phyloP scores from a whole-genome alignment of 1,140 invertebrate species.

The Drosophila kohkoa region DNA sequence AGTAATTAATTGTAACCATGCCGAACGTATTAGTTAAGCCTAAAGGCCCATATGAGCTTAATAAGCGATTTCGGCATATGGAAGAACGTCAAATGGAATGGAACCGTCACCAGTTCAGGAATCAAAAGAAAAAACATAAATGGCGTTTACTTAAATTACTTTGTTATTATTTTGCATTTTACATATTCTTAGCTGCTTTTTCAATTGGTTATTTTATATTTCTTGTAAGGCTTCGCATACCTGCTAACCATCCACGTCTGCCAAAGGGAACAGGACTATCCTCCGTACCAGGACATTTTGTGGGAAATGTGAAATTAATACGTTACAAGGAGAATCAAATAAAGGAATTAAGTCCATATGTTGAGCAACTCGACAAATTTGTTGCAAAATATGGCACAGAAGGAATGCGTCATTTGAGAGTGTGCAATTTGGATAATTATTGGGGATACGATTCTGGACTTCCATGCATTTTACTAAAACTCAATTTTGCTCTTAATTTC shows the following conservation, averaged over 20 bases:
- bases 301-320: slow-evolving; percentile 41
- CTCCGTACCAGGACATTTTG: slow-evolving; percentile 26
- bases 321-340: slow-evolving; percentile 9
- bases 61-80: slow-evolving; percentile 9
- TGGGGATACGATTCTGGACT: slow-evolving; percentile 48
- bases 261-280: slow-evolving; percentile 41
- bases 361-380: slow-evolving; percentile 23
- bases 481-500: slow-evolving; percentile 56
- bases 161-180: slow-evolving; percentile 25
- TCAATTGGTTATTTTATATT: background rate
- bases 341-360: background rate
- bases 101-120: background rate
- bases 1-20: slow-evolving; percentile 11
- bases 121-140: background rate
- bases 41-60: slow-evolving; percentile 29
- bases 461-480: slow-evolving; percentile 60
- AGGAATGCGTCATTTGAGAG: slow-evolving; percentile 18
- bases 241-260: slow-evolving; percentile 11
- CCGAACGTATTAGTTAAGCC: slow-evolving; percentile 30
- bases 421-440: slow-evolving; percentile 51
- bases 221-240: background rate
- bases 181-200: background rate
- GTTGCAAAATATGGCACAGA: slow-evolving; percentile 24
- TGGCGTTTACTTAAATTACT: background rate
- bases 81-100: slow-evolving; percentile 2